phyloP scores from a whole-genome alignment of 2,797 vertebrate species.

The Arvicola amphibius region DNA sequence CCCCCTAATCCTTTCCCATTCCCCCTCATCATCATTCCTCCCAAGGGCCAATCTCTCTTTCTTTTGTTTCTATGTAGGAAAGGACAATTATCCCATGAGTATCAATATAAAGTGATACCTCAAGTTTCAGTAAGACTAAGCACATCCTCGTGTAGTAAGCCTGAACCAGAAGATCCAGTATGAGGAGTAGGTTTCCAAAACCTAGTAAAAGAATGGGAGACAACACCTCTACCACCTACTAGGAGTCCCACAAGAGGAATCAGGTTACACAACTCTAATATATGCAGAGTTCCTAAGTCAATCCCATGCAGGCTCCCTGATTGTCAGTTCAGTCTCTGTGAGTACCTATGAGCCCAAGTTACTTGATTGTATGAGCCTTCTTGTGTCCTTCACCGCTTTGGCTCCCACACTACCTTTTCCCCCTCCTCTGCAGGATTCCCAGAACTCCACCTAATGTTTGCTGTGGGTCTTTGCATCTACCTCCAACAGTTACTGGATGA shows the following conservation, averaged over 20 bases:
- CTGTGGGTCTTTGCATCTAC: too few relatives aligned
- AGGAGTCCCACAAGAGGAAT: background rate
- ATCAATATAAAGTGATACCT: too few relatives aligned
- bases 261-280: background rate
- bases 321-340: background rate
- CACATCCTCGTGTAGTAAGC: too few relatives aligned
- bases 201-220: background rate
- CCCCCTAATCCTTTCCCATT: background rate
- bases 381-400: too few relatives aligned
- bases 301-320: too few relatives aligned
- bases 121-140: background rate
- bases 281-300: background rate
- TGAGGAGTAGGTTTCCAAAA: background rate
- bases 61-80: background rate
- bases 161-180: background rate
- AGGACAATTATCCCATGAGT: background rate
- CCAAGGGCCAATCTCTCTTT: background rate
- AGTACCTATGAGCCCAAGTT: background rate
- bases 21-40: too few relatives aligned
- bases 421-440: too few relatives aligned
- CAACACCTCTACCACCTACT: background rate
- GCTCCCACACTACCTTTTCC: too few relatives aligned
- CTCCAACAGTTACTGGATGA: too few relatives aligned
- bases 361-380: too few relatives aligned
- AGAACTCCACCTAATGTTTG: too few relatives aligned